Percentiles rank a stretch among this genome's conserved stretches.
These are phyloP conservation scores for Amphiprion clarkii DNA, from an alignment of 2,797 vertebrate genomes.

Conservation along the genomic window DNA sequence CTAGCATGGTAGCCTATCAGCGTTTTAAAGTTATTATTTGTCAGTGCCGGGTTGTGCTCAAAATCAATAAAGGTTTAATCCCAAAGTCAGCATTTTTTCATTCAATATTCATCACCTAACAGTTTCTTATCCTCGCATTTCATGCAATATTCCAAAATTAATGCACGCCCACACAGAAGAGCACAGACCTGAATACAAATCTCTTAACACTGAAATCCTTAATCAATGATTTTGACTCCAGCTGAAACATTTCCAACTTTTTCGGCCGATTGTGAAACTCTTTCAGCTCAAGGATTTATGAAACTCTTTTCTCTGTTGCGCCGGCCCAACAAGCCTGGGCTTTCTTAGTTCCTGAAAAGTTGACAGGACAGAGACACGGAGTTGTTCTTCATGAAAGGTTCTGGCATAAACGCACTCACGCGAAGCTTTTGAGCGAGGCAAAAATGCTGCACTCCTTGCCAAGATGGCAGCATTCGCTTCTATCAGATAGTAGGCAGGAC, in stretches of 20 bases:
- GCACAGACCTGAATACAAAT: slow-evolving; percentile 10
- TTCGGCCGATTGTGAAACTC: slow-evolving; percentile 16
- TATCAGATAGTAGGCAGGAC: slow-evolving; percentile 64
- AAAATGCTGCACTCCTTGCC: slow-evolving; percentile 54
- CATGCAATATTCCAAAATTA: too few species aligned
- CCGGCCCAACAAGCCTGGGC: slow-evolving; percentile 30
- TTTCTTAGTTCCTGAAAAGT: slow-evolving; percentile 42
- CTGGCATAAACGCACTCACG: slow-evolving; percentile 42
- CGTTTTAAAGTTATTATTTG: background rate
- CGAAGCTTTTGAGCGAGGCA: slow-evolving; percentile 52
- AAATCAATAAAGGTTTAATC: too few species aligned
- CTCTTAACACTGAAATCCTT: background rate
- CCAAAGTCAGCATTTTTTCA: too few species aligned
- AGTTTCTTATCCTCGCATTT: too few species aligned
- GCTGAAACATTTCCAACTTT: slow-evolving; percentile 5
- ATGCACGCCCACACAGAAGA: background rate
- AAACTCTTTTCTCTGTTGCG: slow-evolving; percentile 39
- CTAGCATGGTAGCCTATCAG: background rate
- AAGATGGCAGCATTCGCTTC: slow-evolving; percentile 66
- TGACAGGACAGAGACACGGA: slow-evolving; percentile 47
- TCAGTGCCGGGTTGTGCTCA: background rate
- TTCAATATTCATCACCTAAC: too few species aligned
- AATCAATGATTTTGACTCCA: slow-evolving; percentile 23
- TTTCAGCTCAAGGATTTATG: slow-evolving; percentile 28
- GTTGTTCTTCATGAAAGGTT: slow-evolving; percentile 57